Evolutionary conservation across 2,797 vertebrate genomes (phyloP).

Genomic region (Poecilia velifera): DNA sequence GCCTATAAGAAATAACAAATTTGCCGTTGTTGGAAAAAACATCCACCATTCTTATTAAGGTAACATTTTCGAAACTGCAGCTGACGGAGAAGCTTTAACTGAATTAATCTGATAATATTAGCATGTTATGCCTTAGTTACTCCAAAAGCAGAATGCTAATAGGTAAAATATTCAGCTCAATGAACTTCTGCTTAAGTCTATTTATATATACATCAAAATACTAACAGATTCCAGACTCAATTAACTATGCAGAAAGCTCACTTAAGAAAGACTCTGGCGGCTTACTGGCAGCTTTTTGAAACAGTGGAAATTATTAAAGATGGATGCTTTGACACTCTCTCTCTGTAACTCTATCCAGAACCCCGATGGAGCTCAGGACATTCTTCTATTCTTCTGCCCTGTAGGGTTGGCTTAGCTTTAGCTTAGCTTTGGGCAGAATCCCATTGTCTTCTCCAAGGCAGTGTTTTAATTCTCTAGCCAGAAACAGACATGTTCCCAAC

Average conservation of each 20-base stretch:
- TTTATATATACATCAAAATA: background rate
- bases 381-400: conserved; percentile 37
- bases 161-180: background rate
- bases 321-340: conserved; percentile 21
- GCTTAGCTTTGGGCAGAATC: conserved; percentile 66
- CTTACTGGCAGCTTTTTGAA: conserved; percentile 35
- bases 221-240: background rate
- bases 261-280: conserved; percentile 9
- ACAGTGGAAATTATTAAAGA: conserved; percentile 38
- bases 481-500: conserved; percentile 88
- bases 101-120: background rate
- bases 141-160: background rate
- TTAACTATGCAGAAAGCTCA: conserved; percentile 9
- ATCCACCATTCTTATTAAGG: background rate
- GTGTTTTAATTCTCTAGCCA: conserved; percentile 81
- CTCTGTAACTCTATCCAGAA: background rate
- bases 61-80: background rate
- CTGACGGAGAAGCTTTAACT: background rate
- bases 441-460: conserved; percentile 63
- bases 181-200: background rate
- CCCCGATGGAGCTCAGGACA: conserved; percentile 26
- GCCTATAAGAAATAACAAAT: background rate
- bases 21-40: background rate
- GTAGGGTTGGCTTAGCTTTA: conserved; percentile 63
- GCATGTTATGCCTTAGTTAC: background rate